Evolutionary conservation across 2,797 vertebrate genomes (phyloP), one percentile per base, ranked within the genome.

Genomic region (Choloepus didactylus): DNA sequence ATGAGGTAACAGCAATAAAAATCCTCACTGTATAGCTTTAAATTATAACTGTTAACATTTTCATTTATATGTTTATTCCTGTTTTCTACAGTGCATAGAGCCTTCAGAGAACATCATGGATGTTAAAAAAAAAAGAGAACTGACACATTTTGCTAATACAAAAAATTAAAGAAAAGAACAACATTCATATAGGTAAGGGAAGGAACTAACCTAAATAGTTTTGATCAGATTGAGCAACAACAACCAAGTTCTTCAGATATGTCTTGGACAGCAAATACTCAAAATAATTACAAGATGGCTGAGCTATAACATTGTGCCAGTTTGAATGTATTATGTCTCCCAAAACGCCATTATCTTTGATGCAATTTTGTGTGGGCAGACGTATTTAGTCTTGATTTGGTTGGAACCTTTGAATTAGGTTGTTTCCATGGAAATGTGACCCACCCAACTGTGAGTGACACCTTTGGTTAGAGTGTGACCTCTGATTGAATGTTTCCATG

Each of bases 221-320:
- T 23, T 77, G 18, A 81, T 66, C 27, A 73, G 19, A 72, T 46
- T 79, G 38, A 70, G 8, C 9, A 86, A 27, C 87, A 69, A 85
- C 1, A 19, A 35, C 23, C 31, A 69, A 59, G 23, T 56, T 88
- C 54, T 89, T 91, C 29, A 70, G 21, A 31, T 92, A 86, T 67
- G 23, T 73, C 41, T 31, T 72, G 23, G 5, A 27, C 89, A 70
- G 73, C 81, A 89, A 95, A 54, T 73, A 87, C 25, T 93, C 67
- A 79, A 89, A 90, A 85, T 49, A 5, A 82, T 89, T 15, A 29
- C 9, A 72, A 19, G 2, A 38, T 35, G 10, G 9, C 0, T 83
- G 1, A 59, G 81, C 1, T 77, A 5, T 29, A 56, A 85, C 6
- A 76, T 35, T 35, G 35, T 35, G 35, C 35, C 35, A 35, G 35